Base-by-base conservation (phyloP, 2,113 vertebrate genomes). In the Oryzias celebensis region DNA sequence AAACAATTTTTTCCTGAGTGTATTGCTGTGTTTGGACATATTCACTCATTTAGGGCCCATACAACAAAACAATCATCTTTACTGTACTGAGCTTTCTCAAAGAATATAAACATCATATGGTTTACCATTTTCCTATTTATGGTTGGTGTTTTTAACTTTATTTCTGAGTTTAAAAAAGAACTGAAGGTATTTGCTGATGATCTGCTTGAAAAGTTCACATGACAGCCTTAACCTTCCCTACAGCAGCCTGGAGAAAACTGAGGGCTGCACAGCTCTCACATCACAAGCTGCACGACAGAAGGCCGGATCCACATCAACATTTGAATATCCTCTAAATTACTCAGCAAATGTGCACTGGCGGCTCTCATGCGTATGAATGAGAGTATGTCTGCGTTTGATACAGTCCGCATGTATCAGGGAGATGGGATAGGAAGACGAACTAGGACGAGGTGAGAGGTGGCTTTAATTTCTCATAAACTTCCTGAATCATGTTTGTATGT, bases 311-410 rank as follows among this genome's bases (percentile, higher is more conserved):
- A 53, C 63, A 62, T 83, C 63, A 62, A 72, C 77, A 72, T 77
- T 56, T 18, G 31, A 69, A 75, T 68, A 70, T 67, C 73, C 61
- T 68, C 70, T 65, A 67, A 79, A 84, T 88, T 81, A 81, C 75
- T 82, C 78, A 83, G 83, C 78, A 85, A 75, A 85, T 69, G 23
- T 68, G 68, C 41, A 26, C 24, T 26, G 71, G 56, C 69, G 58
- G 65, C 2, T 20, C 66, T 77, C 71, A 79, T 81, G 71, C 65
- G 73, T 77, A 78, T 82, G 79, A 83, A 84, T 82, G 71, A 78
- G 80, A 62, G 69, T 57, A 57, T 83, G 85, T 77, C 60, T 79
- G 68, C 15, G 1, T 46, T 52, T 46, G 62, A 76, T 47, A 54
- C 52, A 1, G 68, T 45, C 31, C 51, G 54, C 47, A 53, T 49